Base-by-base conservation (phyloP, 2,797 vertebrate genomes). In the Diplodus puntazzo region DNA sequence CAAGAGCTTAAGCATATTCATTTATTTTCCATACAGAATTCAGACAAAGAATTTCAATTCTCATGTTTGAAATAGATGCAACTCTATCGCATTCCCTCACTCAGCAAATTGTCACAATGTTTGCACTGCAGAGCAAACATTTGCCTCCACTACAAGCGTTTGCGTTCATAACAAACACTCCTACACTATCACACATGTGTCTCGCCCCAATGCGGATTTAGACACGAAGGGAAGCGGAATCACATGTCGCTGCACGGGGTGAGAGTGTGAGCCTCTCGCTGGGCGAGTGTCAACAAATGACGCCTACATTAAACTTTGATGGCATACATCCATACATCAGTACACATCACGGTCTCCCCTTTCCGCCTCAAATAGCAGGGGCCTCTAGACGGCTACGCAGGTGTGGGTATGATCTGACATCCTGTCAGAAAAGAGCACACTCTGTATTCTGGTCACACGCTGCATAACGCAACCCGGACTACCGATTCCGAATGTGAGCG, bases 231-330 rank as follows among this genome's bases (percentile, higher is more conserved):
- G 68, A 77, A 78, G 82, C 14, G 8, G 64, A 81, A 72, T 85
- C 77, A 48, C 67, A 73, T 57, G 78, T 77, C 63, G 9, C 14
- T 5, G 27, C 80, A 75, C 20, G 77, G 77, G 79, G 72, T 49
- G 75, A 86, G 67, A 62, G 75, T 21, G 52, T 45, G 52, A 72
- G 68, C 52, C 52, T 68, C 61, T 79, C 75, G 45, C 79, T 9
- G 25, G 69, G 57, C 80, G 50, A 77, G 58, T 78, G 76, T 86
- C 82, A 89, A 80, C 69, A 84, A 89, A 89, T 59, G 80, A 92
- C 85, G 82, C 54, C 67, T n/a, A 59, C 42, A 85, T 92, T 83
- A 90, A 88, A 91, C 21, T 83, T 91, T 83, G 74, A 92, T 88
- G 69, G 63, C 30, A 72, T 71, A 67, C 80, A 84, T 88, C 77